A percentile compares a stretch with the other conserved stretches of the same genome.
Conservation (phyloP, 2,797 vertebrate species). For the Pitangus sulphuratus region DNA sequence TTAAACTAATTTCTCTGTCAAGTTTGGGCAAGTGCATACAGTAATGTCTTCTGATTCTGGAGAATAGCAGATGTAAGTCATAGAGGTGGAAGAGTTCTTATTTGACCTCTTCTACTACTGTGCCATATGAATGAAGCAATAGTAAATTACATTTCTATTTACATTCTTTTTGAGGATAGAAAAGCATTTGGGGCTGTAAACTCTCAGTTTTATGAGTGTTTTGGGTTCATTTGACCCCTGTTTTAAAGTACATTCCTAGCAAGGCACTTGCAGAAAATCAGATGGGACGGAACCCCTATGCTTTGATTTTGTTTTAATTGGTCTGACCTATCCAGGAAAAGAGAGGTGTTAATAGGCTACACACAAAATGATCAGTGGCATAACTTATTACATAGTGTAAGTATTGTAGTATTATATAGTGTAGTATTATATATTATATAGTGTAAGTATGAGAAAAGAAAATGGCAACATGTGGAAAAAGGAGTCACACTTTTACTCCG, state of each 20-base stretch:
- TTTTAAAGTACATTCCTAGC: background rate
- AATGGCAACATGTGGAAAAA: background rate
- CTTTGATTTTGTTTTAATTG: background rate
- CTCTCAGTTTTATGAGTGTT: background rate
- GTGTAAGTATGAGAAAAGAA: background rate
- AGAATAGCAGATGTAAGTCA: background rate
- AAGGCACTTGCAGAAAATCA: background rate
- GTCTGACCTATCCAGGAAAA: background rate
- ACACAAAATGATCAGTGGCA: background rate
- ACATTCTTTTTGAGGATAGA: background rate
- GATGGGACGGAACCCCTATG: background rate
- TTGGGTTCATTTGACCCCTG: background rate
- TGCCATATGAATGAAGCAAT: background rate
- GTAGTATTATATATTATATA: no score
- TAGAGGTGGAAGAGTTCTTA: background rate
- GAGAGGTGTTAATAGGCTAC: background rate
- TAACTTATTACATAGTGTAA: background rate
- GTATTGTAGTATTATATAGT: no score
- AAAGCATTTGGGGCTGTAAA: background rate
- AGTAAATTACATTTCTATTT: background rate
- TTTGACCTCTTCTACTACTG: background rate
- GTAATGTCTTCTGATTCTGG: background rate
- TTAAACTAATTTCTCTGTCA: conserved; percentile 29
- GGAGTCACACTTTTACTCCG: background rate
- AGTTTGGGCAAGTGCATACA: background rate